Evolutionary conservation across 2,113 vertebrate genomes (phyloP).

Genomic region (Epinephelus lanceolatus): DNA sequence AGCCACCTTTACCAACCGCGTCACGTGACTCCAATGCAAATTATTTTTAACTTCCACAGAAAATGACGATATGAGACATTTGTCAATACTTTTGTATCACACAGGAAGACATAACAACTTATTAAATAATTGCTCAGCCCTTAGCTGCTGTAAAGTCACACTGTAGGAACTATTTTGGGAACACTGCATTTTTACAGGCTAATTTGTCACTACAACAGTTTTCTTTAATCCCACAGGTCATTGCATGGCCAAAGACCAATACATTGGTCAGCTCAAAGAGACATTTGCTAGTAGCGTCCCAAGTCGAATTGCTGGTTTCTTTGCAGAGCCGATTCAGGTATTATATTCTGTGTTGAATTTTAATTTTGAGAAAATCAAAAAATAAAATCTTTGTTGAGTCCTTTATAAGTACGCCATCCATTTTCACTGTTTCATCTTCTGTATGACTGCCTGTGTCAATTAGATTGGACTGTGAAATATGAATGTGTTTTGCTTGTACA

Average conservation of each 20-base stretch:
- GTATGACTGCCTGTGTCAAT: not conserved
- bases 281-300: conserved; percentile 88
- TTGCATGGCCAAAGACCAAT: conserved; percentile 91
- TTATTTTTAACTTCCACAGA: no score
- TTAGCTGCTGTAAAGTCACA: not conserved
- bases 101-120: not conserved
- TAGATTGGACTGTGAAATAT: not conserved
- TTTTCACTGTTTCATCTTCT: not conserved
- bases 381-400: no score
- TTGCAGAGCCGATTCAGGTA: conserved; percentile 96
- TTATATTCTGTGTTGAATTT: not conserved
- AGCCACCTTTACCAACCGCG: no score
- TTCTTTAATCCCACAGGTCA: conserved; percentile 77
- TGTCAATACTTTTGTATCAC: not conserved
- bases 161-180: not conserved
- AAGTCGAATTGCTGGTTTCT: conserved; percentile 91
- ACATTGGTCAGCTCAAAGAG: conserved; percentile 92
- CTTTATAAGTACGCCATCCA: not conserved
- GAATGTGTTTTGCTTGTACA: conserved; percentile 67
- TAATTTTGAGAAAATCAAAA: no score
- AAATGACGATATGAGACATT: not conserved
- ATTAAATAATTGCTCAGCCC: not conserved
- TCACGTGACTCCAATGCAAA: no score
- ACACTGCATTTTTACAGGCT: not conserved
- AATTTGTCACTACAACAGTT: not conserved